Base-by-base conservation (phyloP, 1,140 invertebrate species). In the Proales similis region DNA sequence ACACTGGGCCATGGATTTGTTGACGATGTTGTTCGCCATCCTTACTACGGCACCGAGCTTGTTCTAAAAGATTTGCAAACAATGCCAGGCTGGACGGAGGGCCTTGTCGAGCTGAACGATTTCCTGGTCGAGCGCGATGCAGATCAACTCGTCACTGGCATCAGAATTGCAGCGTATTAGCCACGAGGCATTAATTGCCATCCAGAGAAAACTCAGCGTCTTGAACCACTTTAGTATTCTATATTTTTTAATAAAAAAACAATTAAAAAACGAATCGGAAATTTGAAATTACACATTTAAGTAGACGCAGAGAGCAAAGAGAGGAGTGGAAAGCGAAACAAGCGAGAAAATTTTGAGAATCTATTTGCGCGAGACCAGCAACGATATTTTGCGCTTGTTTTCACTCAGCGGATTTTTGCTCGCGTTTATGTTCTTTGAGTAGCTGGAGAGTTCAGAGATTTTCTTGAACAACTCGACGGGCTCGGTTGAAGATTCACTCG, bases 401-500 rank as follows among this genome's bases (percentile, higher is more conserved):
- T 51, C 48, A 19, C 22, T 42, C 4, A 14, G 5, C 4, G 29
- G 24, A 3, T 51, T 32, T 22, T 51, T 24, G 14, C 29, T 12
- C 19, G 48, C 20, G 4, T 51, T 51, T 33, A 38, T 19, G 12
- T 51, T 51, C 12, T 51, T 51, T 9, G 48, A 39, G 24, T 39
- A 39, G 17, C 42, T 53, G 9, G 48, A 53, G 5, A 53, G 12
- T 19, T 53, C 48, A 36, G 38, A 39, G 0, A 53, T 53, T 38
- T 53, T 53, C 27, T 53, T 53, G 17, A 53, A 53, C 33, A 53
- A 33, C 17, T 53, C 33, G 17, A 53, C 42, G 27, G 48, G 48
- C 17, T 53, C 48, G 27, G 22, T 53, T 11, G 29, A 49, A 6
- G 3, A 17, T 53, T 53, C n/a, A 53, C 12, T 22, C 38, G 19